Evolutionary conservation across 2,113 vertebrate species (phyloP), one percentile per base, ranked within the genome.

Genomic region (Hippocampus zosterae): DNA sequence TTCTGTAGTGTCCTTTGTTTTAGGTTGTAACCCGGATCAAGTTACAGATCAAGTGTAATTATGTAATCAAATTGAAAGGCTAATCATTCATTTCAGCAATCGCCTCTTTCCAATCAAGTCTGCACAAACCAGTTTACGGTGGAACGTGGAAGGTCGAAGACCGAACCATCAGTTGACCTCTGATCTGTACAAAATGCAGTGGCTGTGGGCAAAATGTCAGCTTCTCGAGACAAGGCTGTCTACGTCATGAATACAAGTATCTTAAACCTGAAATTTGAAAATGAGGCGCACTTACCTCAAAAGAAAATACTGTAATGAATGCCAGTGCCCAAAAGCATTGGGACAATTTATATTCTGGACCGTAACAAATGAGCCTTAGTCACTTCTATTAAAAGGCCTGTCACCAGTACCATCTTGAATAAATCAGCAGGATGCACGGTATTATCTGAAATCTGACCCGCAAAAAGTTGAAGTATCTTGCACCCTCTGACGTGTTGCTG

Each of bases 371-470:
- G 16, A 65, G 12, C 42, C 41, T 65, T 18, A 18, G 41, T 65
- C 42, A 46, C 23, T 3, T 10, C 21, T 21, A 18, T 27, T 12
- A 46, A 65, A 44, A 44, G 9, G n/a, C 12, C 62, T 16, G 40
- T 65, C 62, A 15, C 25, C 40, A 13, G 18, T 5, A 16, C 25
- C n/a, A 13, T 11, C 8, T 50, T 69, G 5, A 33, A 37, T 65
- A 33, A 56, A 65, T 65, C 56, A 63, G 18, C 18, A 27, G 0
- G 5, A 33, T 46, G 50, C 16, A 40, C 21, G 50, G 8, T n/a
- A 27, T 70, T 68, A 81, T 81, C 69, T 66, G 21, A 60, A 57
- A 76, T 75, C 41, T 66, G 50, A 80, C 6, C 1, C 29, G 63
- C 13, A 69, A 48, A 27, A 68, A 10, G 0, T 55, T 10, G 16